Evolutionary conservation across 2,113 vertebrate genomes (phyloP).

Genomic region (Manacus vitellinus): DNA sequence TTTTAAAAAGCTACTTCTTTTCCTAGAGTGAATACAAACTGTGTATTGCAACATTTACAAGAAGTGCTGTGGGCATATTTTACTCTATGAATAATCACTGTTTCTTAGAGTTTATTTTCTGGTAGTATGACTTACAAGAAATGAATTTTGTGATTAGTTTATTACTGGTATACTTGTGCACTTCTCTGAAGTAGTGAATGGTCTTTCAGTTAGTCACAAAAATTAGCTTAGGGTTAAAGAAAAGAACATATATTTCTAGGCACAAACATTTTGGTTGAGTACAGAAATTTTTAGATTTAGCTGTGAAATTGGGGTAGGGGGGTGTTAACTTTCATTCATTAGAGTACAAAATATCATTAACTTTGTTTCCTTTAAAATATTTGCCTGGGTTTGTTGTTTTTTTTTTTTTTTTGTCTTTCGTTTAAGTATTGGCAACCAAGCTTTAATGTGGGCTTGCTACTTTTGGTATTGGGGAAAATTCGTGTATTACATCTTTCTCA

Average conservation of each 20-base stretch:
- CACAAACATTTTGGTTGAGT: neutral
- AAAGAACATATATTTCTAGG: neutral
- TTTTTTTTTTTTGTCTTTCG: neutral
- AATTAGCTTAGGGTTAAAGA: neutral
- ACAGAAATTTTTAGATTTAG: neutral
- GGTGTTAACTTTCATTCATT: neutral
- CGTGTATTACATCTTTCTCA: neutral
- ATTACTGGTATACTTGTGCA: neutral
- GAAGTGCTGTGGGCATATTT: neutral
- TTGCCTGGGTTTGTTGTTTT: neutral
- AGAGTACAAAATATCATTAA: neutral
- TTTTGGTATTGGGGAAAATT: neutral
- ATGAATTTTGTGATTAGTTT: neutral
- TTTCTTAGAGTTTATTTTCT: conserved; percentile 20
- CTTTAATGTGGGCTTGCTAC: neutral
- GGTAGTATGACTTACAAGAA: conserved; percentile 6
- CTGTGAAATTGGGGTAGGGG: neutral
- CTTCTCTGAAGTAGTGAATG: neutral
- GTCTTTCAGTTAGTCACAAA: conserved; percentile 4
- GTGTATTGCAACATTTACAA: neutral
- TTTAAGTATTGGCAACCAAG: neutral
- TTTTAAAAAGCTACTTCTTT: neutral
- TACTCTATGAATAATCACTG: neutral
- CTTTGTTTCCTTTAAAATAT: neutral
- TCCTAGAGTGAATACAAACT: neutral